Percentiles rank a stretch among this genome's conserved stretches.
Conservation (phyloP, 2,113 vertebrate species). For the Colaptes auratus region DNA sequence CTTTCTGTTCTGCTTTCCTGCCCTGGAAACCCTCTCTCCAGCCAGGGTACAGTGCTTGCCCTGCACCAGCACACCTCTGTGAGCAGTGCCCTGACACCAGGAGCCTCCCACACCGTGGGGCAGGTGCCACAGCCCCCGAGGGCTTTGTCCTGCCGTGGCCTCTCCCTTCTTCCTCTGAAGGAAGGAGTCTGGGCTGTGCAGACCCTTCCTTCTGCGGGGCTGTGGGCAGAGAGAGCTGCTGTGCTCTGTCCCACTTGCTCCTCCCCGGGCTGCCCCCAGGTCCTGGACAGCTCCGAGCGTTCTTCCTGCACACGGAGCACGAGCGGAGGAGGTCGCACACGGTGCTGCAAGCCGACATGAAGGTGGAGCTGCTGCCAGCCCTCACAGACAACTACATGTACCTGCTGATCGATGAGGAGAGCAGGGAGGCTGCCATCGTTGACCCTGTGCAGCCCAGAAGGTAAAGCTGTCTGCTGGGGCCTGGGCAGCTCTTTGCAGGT, state of each 20-base stretch:
- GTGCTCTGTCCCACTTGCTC: not conserved
- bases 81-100: not conserved
- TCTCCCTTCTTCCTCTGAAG: not conserved
- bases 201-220: not conserved
- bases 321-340: slow-evolving; percentile 73
- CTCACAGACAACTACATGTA: slow-evolving; percentile 99
- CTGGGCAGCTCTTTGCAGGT: not conserved
- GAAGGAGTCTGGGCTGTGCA: not conserved
- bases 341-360: slow-evolving; percentile 84
- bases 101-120: not conserved
- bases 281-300: slow-evolving; percentile 62
- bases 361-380: slow-evolving; percentile 89
- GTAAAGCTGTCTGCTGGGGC: slow-evolving; percentile 27
- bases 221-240: not conserved
- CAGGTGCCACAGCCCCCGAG: not conserved
- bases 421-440: slow-evolving; percentile 90
- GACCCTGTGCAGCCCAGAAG: slow-evolving; percentile 94
- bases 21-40: not conserved
- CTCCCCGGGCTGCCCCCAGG: slow-evolving; percentile 64
- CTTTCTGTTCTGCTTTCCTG: not conserved
- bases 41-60: rapidly evolving
- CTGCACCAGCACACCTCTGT: not conserved
- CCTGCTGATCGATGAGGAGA: slow-evolving; percentile 90
- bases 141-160: rapidly evolving
- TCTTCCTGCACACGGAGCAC: slow-evolving; percentile 54